Evolutionary conservation across 2,888 invertebrate genomes (phyloP), one percentile per base, ranked within the genome.

Genomic region (Spisula solida): DNA sequence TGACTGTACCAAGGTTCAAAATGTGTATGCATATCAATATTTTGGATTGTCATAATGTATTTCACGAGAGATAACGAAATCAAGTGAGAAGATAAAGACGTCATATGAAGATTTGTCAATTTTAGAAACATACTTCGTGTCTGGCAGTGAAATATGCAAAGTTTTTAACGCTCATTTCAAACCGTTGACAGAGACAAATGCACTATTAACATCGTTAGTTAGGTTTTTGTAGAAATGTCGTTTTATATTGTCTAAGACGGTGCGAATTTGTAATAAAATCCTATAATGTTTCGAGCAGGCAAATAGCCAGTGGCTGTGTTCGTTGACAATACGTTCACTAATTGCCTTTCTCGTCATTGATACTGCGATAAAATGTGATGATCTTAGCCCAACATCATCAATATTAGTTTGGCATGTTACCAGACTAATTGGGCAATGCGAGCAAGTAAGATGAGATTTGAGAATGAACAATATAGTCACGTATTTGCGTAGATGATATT

Each of bases 351-450:
- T n/a, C 4, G 60, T 25, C 25, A 66, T 66, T 66, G 20, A 10
- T 25, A 25, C 10, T 25, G n/a, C 25, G 60, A 25, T 25, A 66
- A 66, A 66, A 25, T 10, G 60, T 66, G 60, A 25, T 25, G 60
- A 66, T 10, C 60, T 12, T 66, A n/a, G 60, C 60, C 60, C 25
- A 66, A 66, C n/a, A n/a, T 66, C 60, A 66, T 66, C 10, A 66
- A 66, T 66, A 66, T 66, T 66, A 66, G 25, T 66, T 66, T 66
- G 60, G 12, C n/a, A n/a, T n/a, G 25, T 66, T 66, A 25, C 60
- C 2, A 25, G 25, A n/a, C 25, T 66, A 66, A 66, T 66, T 25
- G 25, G 12, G n/a, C n/a, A 66, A 66, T 66, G 60, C 60, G 60
- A 25, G 25, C 60, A 25, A 66, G 6, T 66, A 66, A 12, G 25